Conservation (phyloP, 2,797 vertebrate genomes). For the Acipenser oxyrinchus region DNA sequence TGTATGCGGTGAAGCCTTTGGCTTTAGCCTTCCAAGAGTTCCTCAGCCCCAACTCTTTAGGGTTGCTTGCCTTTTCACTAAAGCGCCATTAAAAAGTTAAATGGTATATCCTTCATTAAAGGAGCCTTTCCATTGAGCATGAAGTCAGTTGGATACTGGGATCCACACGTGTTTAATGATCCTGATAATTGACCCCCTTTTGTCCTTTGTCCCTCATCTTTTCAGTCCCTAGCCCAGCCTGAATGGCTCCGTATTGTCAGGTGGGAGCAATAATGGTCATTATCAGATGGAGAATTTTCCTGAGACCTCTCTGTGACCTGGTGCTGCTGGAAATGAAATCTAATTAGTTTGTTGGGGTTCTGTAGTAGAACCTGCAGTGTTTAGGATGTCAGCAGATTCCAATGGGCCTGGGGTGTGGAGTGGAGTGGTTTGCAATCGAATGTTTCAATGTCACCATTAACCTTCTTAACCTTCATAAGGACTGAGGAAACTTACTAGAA, state of each 20-base stretch:
- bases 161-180: constrained; percentile 1
- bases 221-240: not conserved
- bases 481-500: too few relatives aligned
- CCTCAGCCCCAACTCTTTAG: too few relatives aligned
- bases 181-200: not conserved
- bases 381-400: too few relatives aligned
- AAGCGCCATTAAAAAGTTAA: not conserved
- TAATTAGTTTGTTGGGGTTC: too few relatives aligned
- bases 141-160: not conserved
- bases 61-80: not conserved
- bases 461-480: too few relatives aligned
- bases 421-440: too few relatives aligned
- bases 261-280: not conserved
- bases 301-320: constrained; percentile 1
- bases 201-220: not conserved
- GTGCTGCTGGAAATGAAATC: not conserved
- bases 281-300: not conserved
- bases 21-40: too few relatives aligned
- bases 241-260: not conserved
- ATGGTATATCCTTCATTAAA: not conserved
- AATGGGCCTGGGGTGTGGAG: too few relatives aligned
- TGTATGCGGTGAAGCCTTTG: too few relatives aligned
- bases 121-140: not conserved
- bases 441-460: too few relatives aligned
- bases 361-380: too few relatives aligned